A percentile compares a stretch with the other conserved stretches of the same genome.
phyloP scores from a whole-genome alignment of 2,888 invertebrate species.

The Sarcophaga variegata region DNA sequence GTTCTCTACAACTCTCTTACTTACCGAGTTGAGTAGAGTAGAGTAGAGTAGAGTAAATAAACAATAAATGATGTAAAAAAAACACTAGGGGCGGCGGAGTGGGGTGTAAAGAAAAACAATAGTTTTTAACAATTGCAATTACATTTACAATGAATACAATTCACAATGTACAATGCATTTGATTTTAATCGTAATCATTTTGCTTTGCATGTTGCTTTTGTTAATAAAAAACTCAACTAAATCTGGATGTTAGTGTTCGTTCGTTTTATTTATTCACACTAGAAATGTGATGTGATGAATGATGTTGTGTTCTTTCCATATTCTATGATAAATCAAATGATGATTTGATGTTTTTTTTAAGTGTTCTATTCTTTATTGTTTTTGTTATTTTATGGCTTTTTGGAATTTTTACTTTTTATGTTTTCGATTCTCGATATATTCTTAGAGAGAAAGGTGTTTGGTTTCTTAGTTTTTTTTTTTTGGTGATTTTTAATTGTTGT shows the following conservation, averaged over 20 bases:
- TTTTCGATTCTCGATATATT: constrained; percentile 20
- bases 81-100: neutral
- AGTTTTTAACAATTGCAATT: neutral
- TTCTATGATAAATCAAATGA: too few species aligned
- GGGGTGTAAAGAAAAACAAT: too few species aligned
- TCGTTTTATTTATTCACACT: neutral
- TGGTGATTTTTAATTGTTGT: constrained; percentile 9
- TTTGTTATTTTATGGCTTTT: neutral
- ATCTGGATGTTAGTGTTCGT: neutral
- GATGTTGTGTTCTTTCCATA: too few species aligned
- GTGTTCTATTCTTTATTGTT: neutral
- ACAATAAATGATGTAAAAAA: neutral
- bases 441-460: constrained; percentile 55
- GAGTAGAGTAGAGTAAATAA: neutral
- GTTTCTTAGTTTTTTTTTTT: neutral
- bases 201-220: neutral
- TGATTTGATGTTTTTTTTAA: neutral
- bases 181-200: constrained; percentile 13
- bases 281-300: neutral
- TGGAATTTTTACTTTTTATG: constrained; percentile 12
- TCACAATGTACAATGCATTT: neutral
- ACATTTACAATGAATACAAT: neutral
- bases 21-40: neutral
- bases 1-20: neutral
- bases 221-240: constrained; percentile 21